Evolutionary conservation across 23 tunicate genomes (phyloP), one percentile per base, ranked within the genome.

Genomic region (Ascidia mentula): DNA sequence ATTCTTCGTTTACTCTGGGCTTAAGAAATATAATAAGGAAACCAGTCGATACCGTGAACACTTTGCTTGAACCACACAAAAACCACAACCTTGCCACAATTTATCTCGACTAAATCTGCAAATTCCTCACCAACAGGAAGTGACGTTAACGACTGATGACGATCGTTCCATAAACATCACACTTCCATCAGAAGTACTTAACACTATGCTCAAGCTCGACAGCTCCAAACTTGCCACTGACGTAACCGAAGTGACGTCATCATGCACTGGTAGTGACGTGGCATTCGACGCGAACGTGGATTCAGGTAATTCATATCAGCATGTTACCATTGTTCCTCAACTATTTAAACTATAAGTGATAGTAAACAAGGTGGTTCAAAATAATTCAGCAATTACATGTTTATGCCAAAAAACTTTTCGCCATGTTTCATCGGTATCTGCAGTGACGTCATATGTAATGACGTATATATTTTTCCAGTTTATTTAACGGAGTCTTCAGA

Each of bases 81-180:
- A n/a, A n/a, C n/a, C n/a, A n/a, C n/a, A n/a, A n/a, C n/a, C n/a
- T n/a, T n/a, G n/a, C n/a, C n/a, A n/a, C 13, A 26, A 69, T 13
- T 22, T 69, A 69, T 13, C 35, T 73, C 32, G n/a, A 20, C 31
- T 40, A 9, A 38, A 53, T 39, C 40, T 53, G 65, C 13, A 3
- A 53, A 53, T 5, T 53, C 24, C 24, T 28, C 13, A 53, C 24
- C 24, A 26, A 6, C 72, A 82, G 86, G 86, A 73, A 38, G 79
- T 46, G 45, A 46, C 79, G 0, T 36, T 82, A n/a, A 18, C 86
- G 45, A 40, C 34, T 31, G 46, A 73, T 37, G 60, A 61, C 37
- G 72, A 37, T 38, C 79, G 86, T 1, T 26, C 42, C 34, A 81
- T 83, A n/a, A 83, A 83, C 87, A 83, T 83, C 75, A 83, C 87